These are phyloP conservation scores for Contarinia nasturtii DNA, from an alignment of 1,140 invertebrate genomes.

Conservation along the genomic window DNA sequence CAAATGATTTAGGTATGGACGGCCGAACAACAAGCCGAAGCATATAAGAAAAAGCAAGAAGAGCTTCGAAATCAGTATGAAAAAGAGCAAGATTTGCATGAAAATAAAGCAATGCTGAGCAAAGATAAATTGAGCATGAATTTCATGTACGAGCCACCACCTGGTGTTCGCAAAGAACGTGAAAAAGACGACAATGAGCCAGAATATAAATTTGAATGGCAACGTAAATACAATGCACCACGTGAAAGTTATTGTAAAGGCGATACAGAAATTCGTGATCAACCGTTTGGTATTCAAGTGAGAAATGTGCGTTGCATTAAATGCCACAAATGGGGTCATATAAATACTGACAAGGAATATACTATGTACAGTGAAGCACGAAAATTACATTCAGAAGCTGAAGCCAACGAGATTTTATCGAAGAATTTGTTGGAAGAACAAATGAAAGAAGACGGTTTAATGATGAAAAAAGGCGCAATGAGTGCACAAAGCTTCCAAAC, in stretches of 20 bases:
- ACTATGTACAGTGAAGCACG: constrained; percentile 64
- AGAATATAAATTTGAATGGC: constrained; percentile 99
- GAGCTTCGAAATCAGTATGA: constrained; percentile 93
- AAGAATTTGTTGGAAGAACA: constrained; percentile 62
- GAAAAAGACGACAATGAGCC: constrained; percentile 86
- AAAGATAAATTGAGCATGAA: constrained; percentile 97
- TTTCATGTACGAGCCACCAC: constrained; percentile 99
- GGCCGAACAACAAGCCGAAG: constrained; percentile 94
- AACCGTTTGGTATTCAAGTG: constrained; percentile 97
- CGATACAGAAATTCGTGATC: constrained; percentile 89
- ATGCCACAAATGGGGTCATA: constrained; percentile 98
- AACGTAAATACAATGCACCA: constrained; percentile 95
- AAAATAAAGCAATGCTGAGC: constrained; percentile 90
- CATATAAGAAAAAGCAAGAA: constrained; percentile 95
- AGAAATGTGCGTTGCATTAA: constrained; percentile 96
- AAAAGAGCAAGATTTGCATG: constrained; percentile 96
- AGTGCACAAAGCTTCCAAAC: constrained; percentile 24
- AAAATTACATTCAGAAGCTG: constrained; percentile 32
- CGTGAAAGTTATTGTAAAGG: constrained; percentile 92
- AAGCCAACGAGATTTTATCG: constrained; percentile 34
- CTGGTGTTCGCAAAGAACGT: constrained; percentile 77
- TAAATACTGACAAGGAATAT: constrained; percentile 94
- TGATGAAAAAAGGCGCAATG: constrained; percentile 57
- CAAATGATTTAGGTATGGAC: constrained; percentile 88
- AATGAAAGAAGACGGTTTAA: constrained; percentile 82